Conservation (phyloP, 2,797 vertebrate species). For the Hyperoplus immaculatus region DNA sequence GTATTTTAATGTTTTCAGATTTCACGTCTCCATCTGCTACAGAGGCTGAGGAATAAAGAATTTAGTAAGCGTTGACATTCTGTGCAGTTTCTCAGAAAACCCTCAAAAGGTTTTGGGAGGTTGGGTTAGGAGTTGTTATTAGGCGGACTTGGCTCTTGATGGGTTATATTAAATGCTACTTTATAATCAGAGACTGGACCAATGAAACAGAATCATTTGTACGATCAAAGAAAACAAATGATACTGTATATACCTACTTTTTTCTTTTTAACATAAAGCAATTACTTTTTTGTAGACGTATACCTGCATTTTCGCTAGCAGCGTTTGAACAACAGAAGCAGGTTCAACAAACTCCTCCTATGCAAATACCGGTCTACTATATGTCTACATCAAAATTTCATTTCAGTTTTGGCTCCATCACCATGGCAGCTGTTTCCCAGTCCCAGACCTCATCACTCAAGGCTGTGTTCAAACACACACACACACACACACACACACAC, state of each 20-base stretch:
- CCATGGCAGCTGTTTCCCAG: slow-evolving; percentile 55
- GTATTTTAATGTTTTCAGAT: too few relatives aligned
- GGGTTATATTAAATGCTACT: background rate
- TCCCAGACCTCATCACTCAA: slow-evolving; percentile 53
- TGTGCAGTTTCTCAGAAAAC: too few relatives aligned
- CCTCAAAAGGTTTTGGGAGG: too few relatives aligned
- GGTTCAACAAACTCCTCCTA: slow-evolving; percentile 14
- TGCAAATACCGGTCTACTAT: slow-evolving; percentile 16
- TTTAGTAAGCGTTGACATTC: too few relatives aligned
- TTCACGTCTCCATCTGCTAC: too few relatives aligned
- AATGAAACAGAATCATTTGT: slow-evolving; percentile 52
- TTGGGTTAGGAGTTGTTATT: too few relatives aligned
- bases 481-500: slow-evolving; percentile 10
- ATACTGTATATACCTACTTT: too few relatives aligned
- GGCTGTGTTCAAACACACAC: background rate
- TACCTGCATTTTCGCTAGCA: background rate
- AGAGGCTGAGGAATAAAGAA: too few relatives aligned
- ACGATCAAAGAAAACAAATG: slow-evolving; percentile 17
- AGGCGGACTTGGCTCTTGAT: too few relatives aligned
- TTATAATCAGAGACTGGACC: slow-evolving; percentile 43
- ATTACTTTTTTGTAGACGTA: background rate
- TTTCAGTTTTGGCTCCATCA: slow-evolving; percentile 48
- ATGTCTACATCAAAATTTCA: slow-evolving; percentile 24
- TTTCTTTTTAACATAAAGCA: too few relatives aligned
- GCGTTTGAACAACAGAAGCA: slow-evolving; percentile 12